Percentiles rank a stretch among this genome's conserved stretches.
phyloP scores from a whole-genome alignment of 2,888 invertebrate species.

The Tuta absoluta region DNA sequence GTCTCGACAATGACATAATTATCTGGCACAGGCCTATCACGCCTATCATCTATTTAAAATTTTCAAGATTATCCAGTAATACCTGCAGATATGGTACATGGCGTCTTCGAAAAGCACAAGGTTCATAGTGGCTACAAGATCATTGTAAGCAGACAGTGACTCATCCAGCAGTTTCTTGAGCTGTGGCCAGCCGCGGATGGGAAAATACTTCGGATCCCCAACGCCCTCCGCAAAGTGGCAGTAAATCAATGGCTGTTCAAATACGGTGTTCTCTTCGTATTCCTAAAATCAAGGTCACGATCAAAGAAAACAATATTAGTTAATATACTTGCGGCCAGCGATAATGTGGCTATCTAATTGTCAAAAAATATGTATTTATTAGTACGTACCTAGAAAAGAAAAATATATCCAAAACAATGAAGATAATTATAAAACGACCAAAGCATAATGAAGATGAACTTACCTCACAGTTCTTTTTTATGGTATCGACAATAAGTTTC shows the following conservation, averaged over 20 bases:
- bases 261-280: conserved; percentile 86
- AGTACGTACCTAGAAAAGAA: no score
- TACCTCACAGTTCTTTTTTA: conserved; percentile 89
- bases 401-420: no score
- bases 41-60: conserved; percentile 33
- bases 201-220: conserved; percentile 94
- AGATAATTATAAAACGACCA: no score
- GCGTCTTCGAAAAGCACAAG: conserved; percentile 97
- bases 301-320: no score
- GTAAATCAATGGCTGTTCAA: conserved; percentile 90
- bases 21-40: not conserved
- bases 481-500: conserved; percentile 86
- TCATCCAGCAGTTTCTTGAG: conserved; percentile 89
- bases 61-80: not conserved
- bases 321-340: no score
- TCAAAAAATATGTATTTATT: no score
- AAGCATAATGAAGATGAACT: conserved; percentile 20
- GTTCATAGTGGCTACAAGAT: conserved; percentile 94
- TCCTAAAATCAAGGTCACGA: conserved; percentile 74
- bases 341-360: no score
- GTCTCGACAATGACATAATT: no score
- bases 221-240: conserved; percentile 96
- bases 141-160: conserved; percentile 92
- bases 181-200: conserved; percentile 86
- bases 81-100: conserved; percentile 94